These are phyloP conservation scores for Sebastes vulpes DNA, from an alignment of 2,797 vertebrate species.

Conservation along the genomic window DNA sequence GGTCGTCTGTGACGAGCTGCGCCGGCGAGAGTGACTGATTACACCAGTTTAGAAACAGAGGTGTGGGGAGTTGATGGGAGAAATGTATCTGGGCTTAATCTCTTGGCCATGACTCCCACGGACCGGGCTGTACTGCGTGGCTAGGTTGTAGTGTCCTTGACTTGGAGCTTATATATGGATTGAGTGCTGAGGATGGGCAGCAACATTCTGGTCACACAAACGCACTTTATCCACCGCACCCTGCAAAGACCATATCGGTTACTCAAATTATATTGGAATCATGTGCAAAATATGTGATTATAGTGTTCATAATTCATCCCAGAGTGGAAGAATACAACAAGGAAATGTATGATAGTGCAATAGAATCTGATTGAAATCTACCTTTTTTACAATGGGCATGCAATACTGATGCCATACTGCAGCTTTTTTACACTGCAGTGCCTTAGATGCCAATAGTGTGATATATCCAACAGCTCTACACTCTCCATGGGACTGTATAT, in stretches of 20 bases:
- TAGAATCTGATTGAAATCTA: neutral
- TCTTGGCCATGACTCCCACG: constrained; percentile 4
- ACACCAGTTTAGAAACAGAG: constrained; percentile 37
- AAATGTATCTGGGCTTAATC: constrained; percentile 28
- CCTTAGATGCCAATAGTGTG: neutral
- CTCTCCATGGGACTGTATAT: neutral
- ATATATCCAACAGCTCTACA: neutral
- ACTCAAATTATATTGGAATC: constrained; percentile 17
- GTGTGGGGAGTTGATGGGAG: constrained; percentile 19
- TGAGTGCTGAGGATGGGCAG: neutral
- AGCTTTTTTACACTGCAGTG: constrained; percentile 29
- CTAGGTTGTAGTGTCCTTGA: constrained; percentile 45
- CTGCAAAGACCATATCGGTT: neutral
- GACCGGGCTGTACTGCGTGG: neutral
- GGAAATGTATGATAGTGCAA: neutral
- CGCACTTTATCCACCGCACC: constrained; percentile 8
- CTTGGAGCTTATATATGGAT: constrained; percentile 14
- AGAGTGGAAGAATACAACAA: neutral
- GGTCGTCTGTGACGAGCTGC: constrained; percentile 32
- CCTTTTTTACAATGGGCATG: neutral
- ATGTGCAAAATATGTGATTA: constrained; percentile 2
- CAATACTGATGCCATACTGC: constrained; percentile 5
- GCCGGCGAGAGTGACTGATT: constrained; percentile 50
- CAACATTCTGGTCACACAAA: constrained; percentile 42
- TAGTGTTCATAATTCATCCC: neutral